Percentiles rank a stretch among this genome's conserved stretches.
Evolutionary conservation across 2,888 invertebrate genomes (phyloP).

Genomic region (Nomada ferruginata): DNA sequence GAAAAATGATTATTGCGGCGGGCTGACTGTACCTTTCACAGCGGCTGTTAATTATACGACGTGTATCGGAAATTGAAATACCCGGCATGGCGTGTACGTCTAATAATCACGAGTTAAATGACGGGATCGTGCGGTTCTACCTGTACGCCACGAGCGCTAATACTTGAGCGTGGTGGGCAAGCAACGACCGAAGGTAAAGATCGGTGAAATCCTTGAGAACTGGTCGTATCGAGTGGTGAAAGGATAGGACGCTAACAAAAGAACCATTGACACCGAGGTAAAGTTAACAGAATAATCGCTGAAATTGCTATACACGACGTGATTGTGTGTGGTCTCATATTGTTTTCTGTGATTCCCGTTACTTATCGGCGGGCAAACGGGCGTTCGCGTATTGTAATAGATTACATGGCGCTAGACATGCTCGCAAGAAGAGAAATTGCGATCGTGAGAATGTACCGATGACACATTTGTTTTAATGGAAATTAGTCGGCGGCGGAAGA

Average conservation of each 20-base stretch:
- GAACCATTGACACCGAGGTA: slow-evolving; percentile 26
- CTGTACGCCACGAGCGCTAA: background rate
- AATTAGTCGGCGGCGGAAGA: slow-evolving; percentile 1
- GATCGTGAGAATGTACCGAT: slow-evolving; percentile 7
- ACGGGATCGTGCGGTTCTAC: slow-evolving; percentile 23
- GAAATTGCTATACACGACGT: slow-evolving; percentile 9
- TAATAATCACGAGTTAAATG: slow-evolving; percentile 21
- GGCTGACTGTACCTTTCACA: too few species aligned
- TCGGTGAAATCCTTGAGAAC: slow-evolving; percentile 50
- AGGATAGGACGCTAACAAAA: slow-evolving; percentile 46
- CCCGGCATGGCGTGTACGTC: slow-evolving; percentile 10
- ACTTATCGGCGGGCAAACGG: slow-evolving; percentile 4
- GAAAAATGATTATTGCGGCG: too few species aligned
- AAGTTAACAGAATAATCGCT: slow-evolving; percentile 33
- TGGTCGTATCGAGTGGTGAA: slow-evolving; percentile 35
- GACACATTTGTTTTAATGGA: slow-evolving; percentile 30
- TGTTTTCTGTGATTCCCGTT: slow-evolving; percentile 50
- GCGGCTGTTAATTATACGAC: background rate
- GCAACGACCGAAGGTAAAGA: slow-evolving; percentile 34
- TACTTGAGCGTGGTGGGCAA: slow-evolving; percentile 18
- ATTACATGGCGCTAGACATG: background rate
- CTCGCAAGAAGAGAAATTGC: slow-evolving; percentile 10
- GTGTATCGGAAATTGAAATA: slow-evolving; percentile 35
- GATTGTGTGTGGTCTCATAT: background rate
- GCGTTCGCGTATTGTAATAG: background rate